Evolutionary conservation across 2,113 vertebrate genomes (phyloP).

Genomic region (Antennarius striatus): DNA sequence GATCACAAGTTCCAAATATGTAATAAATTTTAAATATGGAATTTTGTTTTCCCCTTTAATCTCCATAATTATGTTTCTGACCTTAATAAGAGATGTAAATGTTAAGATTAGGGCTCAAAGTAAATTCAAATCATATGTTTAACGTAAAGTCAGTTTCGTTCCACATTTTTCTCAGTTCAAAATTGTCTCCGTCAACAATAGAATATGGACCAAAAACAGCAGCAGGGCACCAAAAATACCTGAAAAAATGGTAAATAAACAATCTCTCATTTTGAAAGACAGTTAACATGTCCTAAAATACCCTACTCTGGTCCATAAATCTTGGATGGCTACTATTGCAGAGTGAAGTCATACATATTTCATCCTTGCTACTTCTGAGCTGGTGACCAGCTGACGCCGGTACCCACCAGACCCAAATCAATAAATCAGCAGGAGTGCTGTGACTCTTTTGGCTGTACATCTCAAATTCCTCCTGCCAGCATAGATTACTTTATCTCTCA

Average conservation of each 20-base stretch:
- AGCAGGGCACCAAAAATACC: too few species aligned
- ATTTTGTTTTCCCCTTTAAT: too few species aligned
- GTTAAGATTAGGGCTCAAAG: too few species aligned
- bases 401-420: slow-evolving; percentile 38
- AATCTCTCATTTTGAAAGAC: not conserved
- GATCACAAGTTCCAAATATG: too few species aligned
- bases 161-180: too few species aligned
- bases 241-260: not conserved
- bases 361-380: slow-evolving; percentile 27
- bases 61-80: too few species aligned
- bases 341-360: slow-evolving; percentile 56
- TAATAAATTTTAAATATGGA: too few species aligned
- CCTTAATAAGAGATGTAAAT: too few species aligned
- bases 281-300: slow-evolving; percentile 8
- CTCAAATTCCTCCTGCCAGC: slow-evolving; percentile 47
- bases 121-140: too few species aligned
- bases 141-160: too few species aligned
- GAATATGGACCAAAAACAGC: too few species aligned
- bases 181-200: too few species aligned
- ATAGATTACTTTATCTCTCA: not conserved
- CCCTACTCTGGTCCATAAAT: slow-evolving; percentile 44
- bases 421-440: slow-evolving; percentile 59
- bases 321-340: slow-evolving; percentile 45
- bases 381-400: slow-evolving; percentile 40
- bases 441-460: slow-evolving; percentile 21